Evolutionary conservation across 2,113 vertebrate species (phyloP), one percentile per base, ranked within the genome.

Genomic region (Hassar affinis): DNA sequence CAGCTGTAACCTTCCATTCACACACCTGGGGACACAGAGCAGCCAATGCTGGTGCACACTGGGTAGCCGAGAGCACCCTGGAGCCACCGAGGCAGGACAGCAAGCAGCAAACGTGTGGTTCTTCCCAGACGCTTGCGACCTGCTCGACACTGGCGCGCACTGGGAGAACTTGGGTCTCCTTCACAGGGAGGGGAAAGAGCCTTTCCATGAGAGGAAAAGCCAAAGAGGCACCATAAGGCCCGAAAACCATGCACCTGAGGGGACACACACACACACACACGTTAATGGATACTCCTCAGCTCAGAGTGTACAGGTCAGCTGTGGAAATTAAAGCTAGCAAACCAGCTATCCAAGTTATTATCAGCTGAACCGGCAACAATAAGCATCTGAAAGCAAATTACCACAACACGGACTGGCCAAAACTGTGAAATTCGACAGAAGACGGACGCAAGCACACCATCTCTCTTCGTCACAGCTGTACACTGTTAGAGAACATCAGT

Each of bases 361-460:
- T 22, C 22, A 30, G 47, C 8, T 52, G 14, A 18, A 33, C 47
- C 17, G 45, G 3, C 6, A 18, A 74, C 3, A 15, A 47, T 5
- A 45, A n/a, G 17, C 2, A 51, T 10, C 3, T 3, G 14, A 17
- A 11, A 9, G 27, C 1, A 35, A 85, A 93, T 66, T 87, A 95
- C 94, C 91, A 91, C 82, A 57, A 94, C 6, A 49, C 88, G 86
- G 82, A 95, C 86, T 1, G 94, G 94, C 93, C 93, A 94, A 86
- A 90, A 86, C 85, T 86, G 87, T 20, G 84, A 85, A 75, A 94
- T 75, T 57, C 89, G 90, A 83, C 88, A 90, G 62, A 93, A 78
- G 59, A 93, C 0, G 56, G 86, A 82, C 77, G 57, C 71, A 3
- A 94, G 7, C 22, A 92, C 76, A 2, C 91, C 82, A 74, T 49